Percentiles rank a stretch among this genome's conserved stretches.
phyloP scores from a whole-genome alignment of 2,113 vertebrate species.

The Numenius arquata region DNA sequence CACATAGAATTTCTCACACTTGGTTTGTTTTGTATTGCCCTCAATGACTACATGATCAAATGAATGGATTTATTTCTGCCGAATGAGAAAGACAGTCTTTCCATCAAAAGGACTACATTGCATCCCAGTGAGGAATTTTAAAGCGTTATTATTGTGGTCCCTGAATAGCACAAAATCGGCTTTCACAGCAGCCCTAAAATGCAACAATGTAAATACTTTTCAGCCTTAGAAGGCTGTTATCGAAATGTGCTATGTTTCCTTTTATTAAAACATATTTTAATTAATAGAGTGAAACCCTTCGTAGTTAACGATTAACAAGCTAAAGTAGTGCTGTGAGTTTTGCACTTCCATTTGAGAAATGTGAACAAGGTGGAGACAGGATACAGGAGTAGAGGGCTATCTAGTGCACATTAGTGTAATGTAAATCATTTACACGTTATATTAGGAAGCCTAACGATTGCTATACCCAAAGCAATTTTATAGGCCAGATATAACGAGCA shows the following conservation, averaged over 20 bases:
- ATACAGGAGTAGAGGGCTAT: neutral
- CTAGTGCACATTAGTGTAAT: conserved; percentile 6
- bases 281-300: conserved; percentile 61
- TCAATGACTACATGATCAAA: conserved; percentile 90
- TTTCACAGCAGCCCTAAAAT: conserved; percentile 79
- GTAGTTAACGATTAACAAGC: conserved; percentile 54
- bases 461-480: neutral
- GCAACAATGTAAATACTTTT: conserved; percentile 81
- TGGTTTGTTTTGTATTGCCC: conserved; percentile 92
- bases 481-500: neutral
- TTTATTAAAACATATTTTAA: conserved; percentile 75
- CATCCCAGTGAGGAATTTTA: conserved; percentile 85
- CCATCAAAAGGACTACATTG: conserved; percentile 86
- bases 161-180: conserved; percentile 83
- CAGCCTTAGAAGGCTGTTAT: conserved; percentile 64
- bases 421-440: conserved; percentile 61
- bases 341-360: conserved; percentile 62
- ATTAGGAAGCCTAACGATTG: conserved; percentile 12
- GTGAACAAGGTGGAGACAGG: conserved; percentile 22
- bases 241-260: conserved; percentile 68
- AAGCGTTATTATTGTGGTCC: conserved; percentile 79
- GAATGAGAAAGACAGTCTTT: conserved; percentile 86
- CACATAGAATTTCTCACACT: conserved; percentile 96
- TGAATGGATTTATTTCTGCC: conserved; percentile 91
- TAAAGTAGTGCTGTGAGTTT: conserved; percentile 36